These are phyloP conservation scores for Macrosteles quadrilineatus DNA, from an alignment of 1,140 invertebrate species.

Conservation along the genomic window DNA sequence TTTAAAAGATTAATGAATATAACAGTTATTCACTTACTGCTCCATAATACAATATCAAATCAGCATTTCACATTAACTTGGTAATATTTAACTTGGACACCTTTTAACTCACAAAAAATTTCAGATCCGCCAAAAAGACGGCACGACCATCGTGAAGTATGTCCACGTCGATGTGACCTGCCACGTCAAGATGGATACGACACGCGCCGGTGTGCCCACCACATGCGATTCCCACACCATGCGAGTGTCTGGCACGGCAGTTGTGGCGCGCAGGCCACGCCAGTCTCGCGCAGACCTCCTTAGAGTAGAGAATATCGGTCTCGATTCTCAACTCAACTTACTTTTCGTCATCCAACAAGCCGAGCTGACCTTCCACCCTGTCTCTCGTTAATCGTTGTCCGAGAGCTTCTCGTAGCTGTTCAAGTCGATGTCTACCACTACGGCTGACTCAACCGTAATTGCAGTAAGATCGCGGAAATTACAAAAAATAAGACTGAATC, in stretches of 20 bases:
- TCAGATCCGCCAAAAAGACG: constrained; percentile 50
- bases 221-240: constrained; percentile 61
- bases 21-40: no score
- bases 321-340: constrained; percentile 65
- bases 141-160: constrained; percentile 60
- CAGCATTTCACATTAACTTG: no score
- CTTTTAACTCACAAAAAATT: no score
- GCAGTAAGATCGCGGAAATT: no score
- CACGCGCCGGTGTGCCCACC: constrained; percentile 50
- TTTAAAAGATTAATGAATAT: no score
- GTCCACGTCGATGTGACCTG: constrained; percentile 67
- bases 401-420: not conserved
- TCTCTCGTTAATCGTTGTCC: constrained; percentile 13
- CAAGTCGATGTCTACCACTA: no score
- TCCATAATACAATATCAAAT: no score
- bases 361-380: constrained; percentile 62
- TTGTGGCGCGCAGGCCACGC: constrained; percentile 60
- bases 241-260: constrained; percentile 64
- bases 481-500: no score
- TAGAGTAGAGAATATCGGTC: constrained; percentile 63
- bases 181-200: constrained; percentile 59
- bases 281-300: constrained; percentile 55
- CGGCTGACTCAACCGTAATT: no score
- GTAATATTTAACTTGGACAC: no score
- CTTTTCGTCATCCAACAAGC: constrained; percentile 62